Percentiles rank a stretch among this genome's conserved stretches.
Evolutionary conservation across 2,797 vertebrate species (phyloP).

Genomic region (Crocidura indochinensis): DNA sequence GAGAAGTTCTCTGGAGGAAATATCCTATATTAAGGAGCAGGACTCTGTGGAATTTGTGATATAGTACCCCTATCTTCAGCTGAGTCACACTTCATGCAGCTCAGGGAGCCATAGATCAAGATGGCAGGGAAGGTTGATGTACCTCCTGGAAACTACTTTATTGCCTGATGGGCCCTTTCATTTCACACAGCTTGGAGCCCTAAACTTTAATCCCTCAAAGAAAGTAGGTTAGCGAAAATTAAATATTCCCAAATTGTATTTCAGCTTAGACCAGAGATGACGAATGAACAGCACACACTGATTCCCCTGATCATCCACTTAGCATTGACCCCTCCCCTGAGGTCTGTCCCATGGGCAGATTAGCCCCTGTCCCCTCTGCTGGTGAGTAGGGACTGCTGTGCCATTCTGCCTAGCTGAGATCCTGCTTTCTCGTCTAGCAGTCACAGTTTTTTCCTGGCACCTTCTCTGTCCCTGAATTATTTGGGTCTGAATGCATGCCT

Average conservation of each 20-base stretch:
- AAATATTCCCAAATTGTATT: constrained; percentile 24
- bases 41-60: background rate
- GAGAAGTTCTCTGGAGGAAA: background rate
- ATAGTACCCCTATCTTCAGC: background rate
- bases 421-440: constrained; percentile 50
- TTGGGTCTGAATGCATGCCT: constrained; percentile 2
- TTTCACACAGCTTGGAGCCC: background rate
- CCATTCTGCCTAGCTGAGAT: constrained; percentile 32
- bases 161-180: background rate
- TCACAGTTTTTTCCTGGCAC: background rate
- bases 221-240: background rate
- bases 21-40: background rate
- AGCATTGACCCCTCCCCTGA: background rate
- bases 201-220: background rate
- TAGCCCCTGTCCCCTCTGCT: background rate
- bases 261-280: constrained; percentile 49
- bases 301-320: background rate
- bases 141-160: background rate
- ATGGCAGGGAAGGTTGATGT: background rate
- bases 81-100: background rate
- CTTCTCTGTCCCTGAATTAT: constrained; percentile 15
- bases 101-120: background rate
- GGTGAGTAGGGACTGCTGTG: background rate
- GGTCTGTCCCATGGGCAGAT: background rate
- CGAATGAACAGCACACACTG: background rate